Conservation (phyloP, 2,113 vertebrate species). For the Phainopepla nitens region DNA sequence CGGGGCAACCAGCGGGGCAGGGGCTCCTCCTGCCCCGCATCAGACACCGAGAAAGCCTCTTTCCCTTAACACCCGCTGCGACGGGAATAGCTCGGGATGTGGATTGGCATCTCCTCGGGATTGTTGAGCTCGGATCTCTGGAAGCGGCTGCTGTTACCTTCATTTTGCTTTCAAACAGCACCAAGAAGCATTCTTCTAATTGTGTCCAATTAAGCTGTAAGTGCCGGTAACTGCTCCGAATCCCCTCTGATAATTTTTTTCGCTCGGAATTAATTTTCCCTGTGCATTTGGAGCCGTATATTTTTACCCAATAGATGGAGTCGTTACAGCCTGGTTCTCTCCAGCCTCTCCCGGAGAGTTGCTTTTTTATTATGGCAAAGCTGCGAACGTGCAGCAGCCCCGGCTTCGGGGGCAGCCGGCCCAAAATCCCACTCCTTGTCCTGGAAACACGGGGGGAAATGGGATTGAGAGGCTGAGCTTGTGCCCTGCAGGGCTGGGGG, state of each 20-base stretch:
- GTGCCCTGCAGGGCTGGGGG: background rate
- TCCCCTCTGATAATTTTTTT: background rate
- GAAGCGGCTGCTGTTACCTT: background rate
- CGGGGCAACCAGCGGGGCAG: background rate
- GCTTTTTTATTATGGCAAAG: background rate
- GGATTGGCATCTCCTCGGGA: background rate
- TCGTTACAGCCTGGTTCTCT: background rate
- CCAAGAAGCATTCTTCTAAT: background rate
- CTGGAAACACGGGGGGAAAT: fast-evolving
- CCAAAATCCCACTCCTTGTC: background rate
- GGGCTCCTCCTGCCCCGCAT: background rate
- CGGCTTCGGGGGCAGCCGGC: background rate
- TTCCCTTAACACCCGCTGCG: background rate
- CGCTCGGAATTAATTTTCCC: background rate
- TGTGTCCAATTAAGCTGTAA: slow-evolving; percentile 35
- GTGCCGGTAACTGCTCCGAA: background rate
- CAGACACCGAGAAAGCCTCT: background rate
- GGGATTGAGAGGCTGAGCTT: background rate
- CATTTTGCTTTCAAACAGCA: background rate
- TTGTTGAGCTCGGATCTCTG: background rate
- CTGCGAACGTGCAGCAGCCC: background rate
- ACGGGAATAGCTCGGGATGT: background rate
- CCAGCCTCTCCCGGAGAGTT: background rate
- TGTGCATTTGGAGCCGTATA: background rate
- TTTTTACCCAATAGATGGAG: slow-evolving; percentile 64